Percentiles rank a stretch among this genome's conserved stretches.
phyloP scores from a whole-genome alignment of 2,797 vertebrate species.

The Bovichtus variegatus region DNA sequence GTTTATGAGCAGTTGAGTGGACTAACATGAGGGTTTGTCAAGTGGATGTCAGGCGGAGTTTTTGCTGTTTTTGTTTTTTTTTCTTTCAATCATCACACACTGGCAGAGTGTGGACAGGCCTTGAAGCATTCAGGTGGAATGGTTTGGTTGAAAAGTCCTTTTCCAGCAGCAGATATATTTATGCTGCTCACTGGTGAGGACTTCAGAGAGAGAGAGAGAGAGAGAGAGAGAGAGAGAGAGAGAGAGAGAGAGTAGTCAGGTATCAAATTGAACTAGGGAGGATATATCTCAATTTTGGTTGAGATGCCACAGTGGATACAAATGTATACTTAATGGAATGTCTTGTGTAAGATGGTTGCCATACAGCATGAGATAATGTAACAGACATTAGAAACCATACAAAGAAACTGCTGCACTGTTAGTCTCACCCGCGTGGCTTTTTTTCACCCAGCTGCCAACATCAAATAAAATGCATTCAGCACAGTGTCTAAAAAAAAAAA shows the following conservation, averaged over 20 bases:
- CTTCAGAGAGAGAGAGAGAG: too few species aligned
- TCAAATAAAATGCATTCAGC: constrained; percentile 25
- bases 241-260: constrained; percentile 44
- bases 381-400: constrained; percentile 2
- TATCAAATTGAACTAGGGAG: constrained; percentile 31
- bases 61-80: constrained; percentile 22
- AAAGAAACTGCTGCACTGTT: constrained; percentile 18
- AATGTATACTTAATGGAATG: constrained; percentile 13
- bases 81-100: constrained; percentile 29
- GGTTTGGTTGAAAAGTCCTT: constrained; percentile 46
- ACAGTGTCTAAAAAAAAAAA: constrained; percentile 28
- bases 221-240: constrained; percentile 28
- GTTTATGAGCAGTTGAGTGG: constrained; percentile 27
- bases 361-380: constrained; percentile 15
- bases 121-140: constrained; percentile 62
- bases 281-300: constrained; percentile 40
- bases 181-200: constrained; percentile 8
- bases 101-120: constrained; percentile 26
- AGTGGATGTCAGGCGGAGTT: background rate
- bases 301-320: constrained; percentile 3
- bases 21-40: background rate
- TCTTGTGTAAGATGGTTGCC: constrained; percentile 11
- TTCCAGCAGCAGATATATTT: constrained; percentile 50
- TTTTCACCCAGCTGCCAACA: constrained; percentile 22
- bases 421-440: constrained; percentile 2